A percentile compares a stretch with the other conserved stretches of the same genome.
Conservation (phyloP, 1,140 invertebrate genomes). For the Cotesia typhae region DNA sequence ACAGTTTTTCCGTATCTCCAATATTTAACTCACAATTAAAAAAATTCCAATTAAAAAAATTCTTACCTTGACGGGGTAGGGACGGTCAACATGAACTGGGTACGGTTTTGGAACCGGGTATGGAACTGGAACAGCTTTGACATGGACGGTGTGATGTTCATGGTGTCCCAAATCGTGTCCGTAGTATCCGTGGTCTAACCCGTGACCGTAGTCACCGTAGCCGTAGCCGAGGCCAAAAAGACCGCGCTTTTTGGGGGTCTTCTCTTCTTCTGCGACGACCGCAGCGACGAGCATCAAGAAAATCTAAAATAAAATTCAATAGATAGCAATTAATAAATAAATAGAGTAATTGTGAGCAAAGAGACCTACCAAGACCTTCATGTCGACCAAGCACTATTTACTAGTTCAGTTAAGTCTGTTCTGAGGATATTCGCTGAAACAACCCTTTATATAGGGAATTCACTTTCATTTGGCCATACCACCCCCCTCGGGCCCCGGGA, state of each 20-base stretch:
- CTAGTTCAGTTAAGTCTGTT: slow-evolving; percentile 50
- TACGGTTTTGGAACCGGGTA: slow-evolving; percentile 53
- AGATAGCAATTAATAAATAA: neutral
- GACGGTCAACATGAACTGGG: slow-evolving; percentile 59
- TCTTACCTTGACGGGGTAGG: slow-evolving; percentile 59
- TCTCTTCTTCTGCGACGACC: slow-evolving; percentile 53
- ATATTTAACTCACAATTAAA: slow-evolving; percentile 33
- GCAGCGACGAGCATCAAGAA: slow-evolving; percentile 56
- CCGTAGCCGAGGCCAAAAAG: slow-evolving; percentile 42
- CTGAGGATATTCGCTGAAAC: slow-evolving; percentile 53
- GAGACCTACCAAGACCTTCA: slow-evolving; percentile 61
- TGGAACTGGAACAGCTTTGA: slow-evolving; percentile 52
- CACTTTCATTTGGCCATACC: slow-evolving; percentile 62
- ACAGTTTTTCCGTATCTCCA: neutral
- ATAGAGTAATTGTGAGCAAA: neutral
- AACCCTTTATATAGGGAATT: slow-evolving; percentile 67
- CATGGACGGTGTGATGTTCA: slow-evolving; percentile 31
- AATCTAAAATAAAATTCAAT: slow-evolving; percentile 45
- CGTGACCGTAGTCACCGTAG: slow-evolving; percentile 40
- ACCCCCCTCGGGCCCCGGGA: slow-evolving; percentile 59
- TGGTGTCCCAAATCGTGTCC: slow-evolving; percentile 27
- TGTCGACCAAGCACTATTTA: slow-evolving; percentile 48
- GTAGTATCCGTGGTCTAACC: slow-evolving; percentile 23
- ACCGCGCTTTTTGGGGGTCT: slow-evolving; percentile 60
- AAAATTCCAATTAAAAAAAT: neutral